Evolutionary conservation across 2,113 vertebrate species (phyloP).

Genomic region (Elephantulus edwardii): DNA sequence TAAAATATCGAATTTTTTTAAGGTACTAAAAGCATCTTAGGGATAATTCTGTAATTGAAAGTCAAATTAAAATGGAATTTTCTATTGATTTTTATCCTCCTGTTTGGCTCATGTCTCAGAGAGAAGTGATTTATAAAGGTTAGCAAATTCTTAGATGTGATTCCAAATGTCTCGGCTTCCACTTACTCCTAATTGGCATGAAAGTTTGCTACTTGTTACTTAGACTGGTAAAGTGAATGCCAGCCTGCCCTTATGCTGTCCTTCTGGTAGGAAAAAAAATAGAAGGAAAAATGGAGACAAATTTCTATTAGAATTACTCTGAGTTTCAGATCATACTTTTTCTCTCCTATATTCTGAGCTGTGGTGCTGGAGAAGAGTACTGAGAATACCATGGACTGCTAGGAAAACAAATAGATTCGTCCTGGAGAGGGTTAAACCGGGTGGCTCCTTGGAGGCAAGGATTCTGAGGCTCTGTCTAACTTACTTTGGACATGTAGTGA

Average conservation of each 20-base stretch:
- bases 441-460: too few relatives aligned
- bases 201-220: neutral
- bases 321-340: neutral
- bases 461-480: too few relatives aligned
- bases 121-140: slow-evolving; percentile 19
- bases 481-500: too few relatives aligned
- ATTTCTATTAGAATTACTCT: neutral
- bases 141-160: slow-evolving; percentile 11
- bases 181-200: neutral
- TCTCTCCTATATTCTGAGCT: neutral
- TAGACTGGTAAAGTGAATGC: neutral
- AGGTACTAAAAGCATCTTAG: neutral
- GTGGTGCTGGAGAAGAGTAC: too few relatives aligned
- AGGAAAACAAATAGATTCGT: too few relatives aligned
- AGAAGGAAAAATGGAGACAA: neutral
- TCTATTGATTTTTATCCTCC: neutral
- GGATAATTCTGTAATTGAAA: neutral
- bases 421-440: too few relatives aligned
- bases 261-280: neutral
- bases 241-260: neutral
- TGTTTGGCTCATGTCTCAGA: slow-evolving; percentile 20
- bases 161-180: neutral
- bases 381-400: too few relatives aligned
- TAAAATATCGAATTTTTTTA: neutral
- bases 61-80: neutral